Base-by-base conservation (phyloP, 1,140 invertebrate genomes). In the Hylaeus anthracinus region DNA sequence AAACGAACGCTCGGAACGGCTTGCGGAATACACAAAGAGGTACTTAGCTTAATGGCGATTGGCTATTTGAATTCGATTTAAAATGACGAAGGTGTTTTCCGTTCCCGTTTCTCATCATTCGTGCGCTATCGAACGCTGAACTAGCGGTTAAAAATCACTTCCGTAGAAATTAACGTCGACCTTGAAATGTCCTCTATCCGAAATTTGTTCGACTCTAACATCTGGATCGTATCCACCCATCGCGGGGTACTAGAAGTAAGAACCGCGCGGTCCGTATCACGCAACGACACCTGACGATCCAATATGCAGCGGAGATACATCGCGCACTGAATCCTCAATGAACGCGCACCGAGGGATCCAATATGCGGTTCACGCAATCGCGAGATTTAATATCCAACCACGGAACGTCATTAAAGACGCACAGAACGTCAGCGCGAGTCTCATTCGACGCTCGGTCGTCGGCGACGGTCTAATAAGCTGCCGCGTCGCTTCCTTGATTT, bases 11-110 rank as follows among this genome's bases (percentile, higher is more conserved):
- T 8, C 6, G 61, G 61, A 3, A 64, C 61, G 61, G 61, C 39
- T 64, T 64, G 39, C 61, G 61, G 61, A 64, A 64, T 64, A 64
- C 39, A 64, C 61, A 64, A 64, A 64, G 39, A 64, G 61, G 61
- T 64, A 64, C 43, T 64, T 64, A 64, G 12, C 61, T 39, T 43
- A 64, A 64, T 43, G 39, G 14, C 61, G 61, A 64, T 64, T 43
- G 39, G 39, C 12, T 15, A 43, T 64, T 64, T 1, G 61, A 43
- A 64, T 64, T 15, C 39, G 61, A 64, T 64, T 64, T 64, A 43
- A 43, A 64, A 64, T 43, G 41, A 64, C 37, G 43, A 45, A 26
- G 8, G 45, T 8, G 8, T 48, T 48, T 48, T 8, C 61, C 61
- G 39, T 39, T 41, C 39, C 3, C 61, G 37, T 63, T 63, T 39